Base-by-base conservation (phyloP, 2,888 invertebrate genomes). In the Chromoteleia sp. region DNA sequence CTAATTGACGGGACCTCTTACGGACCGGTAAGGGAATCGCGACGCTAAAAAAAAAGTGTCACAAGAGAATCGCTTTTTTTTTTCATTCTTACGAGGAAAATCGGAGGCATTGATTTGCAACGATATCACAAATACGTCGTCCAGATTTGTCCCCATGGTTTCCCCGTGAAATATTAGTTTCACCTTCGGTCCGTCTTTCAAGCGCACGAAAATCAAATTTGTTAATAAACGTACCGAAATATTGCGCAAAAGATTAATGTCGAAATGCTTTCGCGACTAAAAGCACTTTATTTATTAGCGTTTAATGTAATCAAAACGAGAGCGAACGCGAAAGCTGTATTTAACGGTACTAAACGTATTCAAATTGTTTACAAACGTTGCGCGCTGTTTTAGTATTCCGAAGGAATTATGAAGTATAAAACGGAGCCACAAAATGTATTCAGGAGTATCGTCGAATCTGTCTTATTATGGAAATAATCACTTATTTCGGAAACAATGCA, bases 1-100 rank as follows among this genome's bases (percentile, higher is more conserved):
- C 87, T 89, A 89, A 90, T 88, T 89, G 90, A 86, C 84, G 85
- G 81, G 82, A 85, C 84, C 83, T 86, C 84, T 82, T 82, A 58
- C 61, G 76, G 59, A 14, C 15, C 14, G 61, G 30, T 54, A 30
- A 61, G 41, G 54, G 36, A 63, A 58, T 25, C 29, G 8, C 2
- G 8, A 8, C 17, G 12, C 33, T 17, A 30, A 3, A 12, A 0
- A 56, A 71, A 70, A 59, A 59, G 52, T 59, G 73, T 59, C 30
- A 75, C 48, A 58, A 59, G 79, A 83, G 81, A 81, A 81, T 79
- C 39, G 30, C 52, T 59, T 52, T 68, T 59, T 68, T 5, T 6
- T 41, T 1, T 41, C 33, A 56, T 58, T 67, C 67, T 29, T 36
- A 25, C 43, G 3, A 17, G 3, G 54, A 36, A 19, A 58, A 15